A percentile compares a stretch with the other conserved stretches of the same genome.
Conservation (phyloP, 2,888 invertebrate species). For the Anoplius nigerrimus region DNA sequence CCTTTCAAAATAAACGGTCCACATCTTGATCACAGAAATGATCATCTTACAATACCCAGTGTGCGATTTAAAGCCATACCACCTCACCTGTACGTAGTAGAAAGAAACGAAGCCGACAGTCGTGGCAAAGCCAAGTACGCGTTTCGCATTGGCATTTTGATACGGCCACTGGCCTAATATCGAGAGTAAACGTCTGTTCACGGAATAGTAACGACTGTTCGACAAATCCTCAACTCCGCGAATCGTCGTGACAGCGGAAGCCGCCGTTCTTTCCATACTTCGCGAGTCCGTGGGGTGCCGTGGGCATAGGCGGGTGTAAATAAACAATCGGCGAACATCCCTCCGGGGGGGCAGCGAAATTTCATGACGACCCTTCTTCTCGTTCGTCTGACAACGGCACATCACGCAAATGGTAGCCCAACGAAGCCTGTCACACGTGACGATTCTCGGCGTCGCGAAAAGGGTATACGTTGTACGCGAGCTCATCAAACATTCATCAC, state of each 20-base stretch:
- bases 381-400: no score
- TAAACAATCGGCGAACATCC: not conserved
- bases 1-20: no score
- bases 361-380: not conserved
- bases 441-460: no score
- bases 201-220: not conserved
- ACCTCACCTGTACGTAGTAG: not conserved
- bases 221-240: not conserved
- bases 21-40: no score
- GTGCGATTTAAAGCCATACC: no score
- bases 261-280: no score
- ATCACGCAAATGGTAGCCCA: no score
- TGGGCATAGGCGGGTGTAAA: not conserved
- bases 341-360: not conserved
- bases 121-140: not conserved
- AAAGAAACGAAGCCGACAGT: not conserved
- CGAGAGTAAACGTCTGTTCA: slow-evolving; percentile 2
- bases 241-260: no score
- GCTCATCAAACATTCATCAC: no score
- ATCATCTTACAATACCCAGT: no score
- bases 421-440: no score
- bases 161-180: slow-evolving; percentile 8
- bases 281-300: not conserved
- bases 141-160: not conserved
- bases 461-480: no score